These are phyloP conservation scores for Helarctos malayanus DNA, from an alignment of 2,797 vertebrate genomes.

Conservation along the genomic window DNA sequence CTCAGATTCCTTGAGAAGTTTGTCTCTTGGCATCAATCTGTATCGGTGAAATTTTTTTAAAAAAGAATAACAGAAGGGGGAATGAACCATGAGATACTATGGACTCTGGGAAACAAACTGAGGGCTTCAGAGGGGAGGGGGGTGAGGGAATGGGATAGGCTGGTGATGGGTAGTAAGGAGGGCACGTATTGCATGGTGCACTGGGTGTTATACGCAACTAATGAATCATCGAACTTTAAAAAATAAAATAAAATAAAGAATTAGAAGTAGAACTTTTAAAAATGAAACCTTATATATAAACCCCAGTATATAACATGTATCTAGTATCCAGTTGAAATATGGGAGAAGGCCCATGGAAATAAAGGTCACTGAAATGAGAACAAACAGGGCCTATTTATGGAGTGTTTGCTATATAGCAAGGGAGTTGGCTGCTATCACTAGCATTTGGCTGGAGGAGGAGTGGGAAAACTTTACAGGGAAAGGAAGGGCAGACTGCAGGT, in stretches of 20 bases:
- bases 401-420: background rate
- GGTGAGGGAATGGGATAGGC: no score
- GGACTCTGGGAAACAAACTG: no score
- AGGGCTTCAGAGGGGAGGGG: no score
- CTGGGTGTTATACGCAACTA: no score
- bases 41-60: background rate
- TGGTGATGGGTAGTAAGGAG: no score
- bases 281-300: background rate
- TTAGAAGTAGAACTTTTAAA: background rate
- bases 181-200: no score
- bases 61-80: no score
- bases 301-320: background rate
- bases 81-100: no score
- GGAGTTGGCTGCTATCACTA: background rate
- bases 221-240: no score
- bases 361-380: slow-evolving; percentile 27
- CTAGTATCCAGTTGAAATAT: background rate
- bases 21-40: background rate
- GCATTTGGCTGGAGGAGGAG: background rate
- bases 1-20: slow-evolving; percentile 32
- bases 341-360: background rate
- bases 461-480: background rate
- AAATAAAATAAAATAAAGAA: background rate
- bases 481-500: background rate
- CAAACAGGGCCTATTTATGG: background rate